Evolutionary conservation across 2,797 vertebrate species (phyloP), one percentile per base, ranked within the genome.

Genomic region (Acomys russatus): DNA sequence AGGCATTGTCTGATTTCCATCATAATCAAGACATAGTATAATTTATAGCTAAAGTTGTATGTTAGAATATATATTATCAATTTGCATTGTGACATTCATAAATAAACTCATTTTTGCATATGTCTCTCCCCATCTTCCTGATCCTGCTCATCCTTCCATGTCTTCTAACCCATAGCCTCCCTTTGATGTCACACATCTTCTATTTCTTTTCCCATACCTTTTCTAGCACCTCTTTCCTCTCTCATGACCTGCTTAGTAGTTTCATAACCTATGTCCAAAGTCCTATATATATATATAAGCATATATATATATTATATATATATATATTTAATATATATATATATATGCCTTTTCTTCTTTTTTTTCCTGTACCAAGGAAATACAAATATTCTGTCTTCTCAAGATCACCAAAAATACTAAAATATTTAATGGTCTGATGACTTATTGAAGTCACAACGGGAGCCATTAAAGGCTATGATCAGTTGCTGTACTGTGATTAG

Each of bases 161-260:
- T 25, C n/a, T 0, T 38, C 22, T 28, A 25, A 44, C 1, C 0
- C 0, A 14, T 6, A 30, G 28, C 9, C 25, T 30, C 54, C 86
- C 35, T 38, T 11, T 66, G 14, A 20, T 38, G n/a, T 59, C 85
- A 59, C 23, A 59, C 5, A 35, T 56, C 4, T 11, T 38, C 9
- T 56, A 18, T 59, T 28, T 18, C 38, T 9, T 15, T 25, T 35
- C 1, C 15, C 54, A 30, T 10, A 4, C 9, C 8, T 38, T 59
- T 23, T 54, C 17, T 0, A 9, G 8, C 5, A 8, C 7, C 2
- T 25, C 25, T 20, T 6, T 0, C 17, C 17, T 6, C 0, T 12
- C 54, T 33, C 70, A 30, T 12, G 35, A 0, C 44, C 35, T 33
- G 38, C 86, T 88, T 22, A 6, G 9, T 33, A 44, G 35, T 63